Evolutionary conservation across 1,140 invertebrate species (phyloP).

Genomic region (Glossosoma conforme): DNA sequence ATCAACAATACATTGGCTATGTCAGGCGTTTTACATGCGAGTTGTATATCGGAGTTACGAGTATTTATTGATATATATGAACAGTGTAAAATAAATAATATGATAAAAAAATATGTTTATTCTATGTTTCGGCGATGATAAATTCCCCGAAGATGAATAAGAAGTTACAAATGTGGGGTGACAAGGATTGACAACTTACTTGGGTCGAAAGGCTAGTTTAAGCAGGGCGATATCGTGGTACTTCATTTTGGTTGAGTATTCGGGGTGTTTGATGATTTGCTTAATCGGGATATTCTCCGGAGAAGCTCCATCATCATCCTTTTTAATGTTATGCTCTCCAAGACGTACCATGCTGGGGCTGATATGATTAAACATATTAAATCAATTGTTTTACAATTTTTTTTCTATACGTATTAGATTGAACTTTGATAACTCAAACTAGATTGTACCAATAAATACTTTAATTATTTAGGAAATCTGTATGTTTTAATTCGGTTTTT

Average conservation of each 20-base stretch:
- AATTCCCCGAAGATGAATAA: background rate
- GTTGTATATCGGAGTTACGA: too few relatives aligned
- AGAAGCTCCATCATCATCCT: slow-evolving; percentile 15
- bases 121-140: background rate
- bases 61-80: too few relatives aligned
- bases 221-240: slow-evolving; percentile 49
- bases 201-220: slow-evolving; percentile 27
- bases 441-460: too few relatives aligned
- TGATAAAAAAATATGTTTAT: background rate
- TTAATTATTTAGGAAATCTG: too few relatives aligned
- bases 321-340: slow-evolving; percentile 17
- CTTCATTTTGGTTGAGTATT: slow-evolving; percentile 39
- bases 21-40: too few relatives aligned
- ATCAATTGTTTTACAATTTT: too few relatives aligned
- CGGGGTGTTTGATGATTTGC: slow-evolving; percentile 45
- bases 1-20: too few relatives aligned
- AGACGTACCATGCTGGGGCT: slow-evolving; percentile 18
- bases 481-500: too few relatives aligned
- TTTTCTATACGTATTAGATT: too few relatives aligned
- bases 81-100: too few relatives aligned
- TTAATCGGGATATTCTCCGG: slow-evolving; percentile 34
- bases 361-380: too few relatives aligned
- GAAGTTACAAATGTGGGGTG: background rate
- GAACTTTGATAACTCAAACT: too few relatives aligned
- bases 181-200: slow-evolving; percentile 3